Conservation (phyloP, 1,140 invertebrate species). For the Procambarus clarkii region DNA sequence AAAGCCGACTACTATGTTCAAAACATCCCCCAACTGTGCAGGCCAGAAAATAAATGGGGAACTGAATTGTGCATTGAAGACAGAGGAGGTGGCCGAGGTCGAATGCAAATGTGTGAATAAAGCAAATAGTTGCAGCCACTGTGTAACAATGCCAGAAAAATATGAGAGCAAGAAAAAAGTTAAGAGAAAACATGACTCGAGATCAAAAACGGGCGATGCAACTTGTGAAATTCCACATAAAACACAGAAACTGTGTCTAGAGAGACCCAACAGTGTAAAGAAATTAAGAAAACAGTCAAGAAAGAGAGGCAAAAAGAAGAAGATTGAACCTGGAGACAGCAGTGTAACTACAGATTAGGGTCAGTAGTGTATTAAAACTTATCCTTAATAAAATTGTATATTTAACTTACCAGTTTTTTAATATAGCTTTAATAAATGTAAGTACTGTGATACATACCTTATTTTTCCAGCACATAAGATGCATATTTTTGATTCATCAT, state of each 20-base stretch:
- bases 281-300: background rate
- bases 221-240: background rate
- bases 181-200: background rate
- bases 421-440: too few species aligned
- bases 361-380: too few species aligned
- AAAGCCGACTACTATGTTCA: background rate
- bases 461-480: too few species aligned
- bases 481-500: too few species aligned
- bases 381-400: too few species aligned
- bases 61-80: background rate
- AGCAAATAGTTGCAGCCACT: background rate
- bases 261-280: background rate
- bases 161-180: background rate
- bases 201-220: background rate
- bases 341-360: too few species aligned
- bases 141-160: background rate
- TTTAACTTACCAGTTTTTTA: too few species aligned
- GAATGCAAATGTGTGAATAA: background rate
- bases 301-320: slow-evolving; percentile 1
- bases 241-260: background rate
- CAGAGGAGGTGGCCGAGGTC: background rate
- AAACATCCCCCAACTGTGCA: background rate
- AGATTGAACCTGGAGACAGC: background rate
- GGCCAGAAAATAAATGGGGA: background rate
- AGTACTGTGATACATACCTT: too few species aligned